Percentiles rank a stretch among this genome's conserved stretches.
Evolutionary conservation across 53 echinoderm and acorn worm species (phyloP).

Genomic region (Pentamera pediparva): DNA sequence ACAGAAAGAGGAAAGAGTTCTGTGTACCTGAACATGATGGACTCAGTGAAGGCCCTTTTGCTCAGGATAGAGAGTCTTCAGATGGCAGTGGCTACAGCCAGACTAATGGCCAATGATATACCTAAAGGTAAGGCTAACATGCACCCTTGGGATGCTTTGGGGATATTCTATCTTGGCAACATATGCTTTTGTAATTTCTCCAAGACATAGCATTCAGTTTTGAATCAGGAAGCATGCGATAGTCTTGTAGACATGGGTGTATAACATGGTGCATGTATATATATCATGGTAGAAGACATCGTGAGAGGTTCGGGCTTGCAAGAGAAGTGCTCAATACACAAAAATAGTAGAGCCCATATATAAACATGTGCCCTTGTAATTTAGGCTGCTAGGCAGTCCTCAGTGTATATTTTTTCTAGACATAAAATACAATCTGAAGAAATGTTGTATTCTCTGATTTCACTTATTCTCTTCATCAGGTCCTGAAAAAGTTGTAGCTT

Average conservation of each 20-base stretch:
- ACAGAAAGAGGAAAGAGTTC: constrained; percentile 37
- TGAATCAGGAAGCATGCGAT: too few species aligned
- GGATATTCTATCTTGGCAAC: too few species aligned
- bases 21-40: constrained; percentile 64
- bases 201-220: too few species aligned
- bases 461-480: constrained; percentile 45
- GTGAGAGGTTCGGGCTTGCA: too few species aligned
- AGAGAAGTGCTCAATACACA: too few species aligned
- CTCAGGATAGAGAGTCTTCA: constrained; percentile 56
- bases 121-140: constrained; percentile 64
- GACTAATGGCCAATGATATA: constrained; percentile 68
- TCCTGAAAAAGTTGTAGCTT: constrained; percentile 61
- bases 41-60: constrained; percentile 59
- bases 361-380: too few species aligned
- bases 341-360: not conserved
- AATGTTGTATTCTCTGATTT: not conserved
- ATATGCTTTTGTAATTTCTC: too few species aligned
- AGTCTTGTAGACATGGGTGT: too few species aligned
- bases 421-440: too few species aligned
- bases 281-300: too few species aligned
- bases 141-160: too few species aligned
- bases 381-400: not conserved
- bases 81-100: constrained; percentile 87
- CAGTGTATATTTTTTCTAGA: not conserved
- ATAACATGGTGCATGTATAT: too few species aligned